phyloP scores from a whole-genome alignment of 2,888 invertebrate species.

The Synanthedon myopaeformis region DNA sequence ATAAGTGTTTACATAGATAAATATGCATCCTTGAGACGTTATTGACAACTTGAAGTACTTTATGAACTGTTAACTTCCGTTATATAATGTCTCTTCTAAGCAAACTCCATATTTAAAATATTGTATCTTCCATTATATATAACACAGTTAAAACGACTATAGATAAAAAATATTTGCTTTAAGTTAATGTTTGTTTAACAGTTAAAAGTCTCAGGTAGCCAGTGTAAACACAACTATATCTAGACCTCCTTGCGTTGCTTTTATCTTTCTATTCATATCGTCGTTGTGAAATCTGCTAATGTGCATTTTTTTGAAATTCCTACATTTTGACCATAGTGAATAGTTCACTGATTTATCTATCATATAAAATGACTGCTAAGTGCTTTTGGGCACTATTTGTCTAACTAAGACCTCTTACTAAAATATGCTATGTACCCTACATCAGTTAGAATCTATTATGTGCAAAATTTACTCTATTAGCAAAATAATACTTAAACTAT shows the following conservation, averaged over 20 bases:
- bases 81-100: background rate
- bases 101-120: conserved; percentile 2
- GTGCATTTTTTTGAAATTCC: background rate
- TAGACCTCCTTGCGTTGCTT: too few species aligned
- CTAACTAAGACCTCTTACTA: too few species aligned
- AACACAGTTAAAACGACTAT: conserved; percentile 6
- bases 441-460: too few species aligned
- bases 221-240: background rate
- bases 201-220: conserved; percentile 6
- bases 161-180: conserved; percentile 19
- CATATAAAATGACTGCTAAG: too few species aligned
- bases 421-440: too few species aligned
- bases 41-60: conserved; percentile 1
- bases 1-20: background rate
- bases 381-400: too few species aligned
- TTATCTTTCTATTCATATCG: conserved; percentile 1
- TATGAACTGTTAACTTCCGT: conserved; percentile 1
- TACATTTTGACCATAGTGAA: too few species aligned
- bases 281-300: too few species aligned
- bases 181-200: conserved; percentile 14
- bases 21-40: conserved; percentile 1
- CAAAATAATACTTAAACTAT: too few species aligned
- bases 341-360: too few species aligned
- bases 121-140: conserved; percentile 5
- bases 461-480: too few species aligned